phyloP scores from a whole-genome alignment of 92 coral and sea anemone genomes.

The Montipora capitata region DNA sequence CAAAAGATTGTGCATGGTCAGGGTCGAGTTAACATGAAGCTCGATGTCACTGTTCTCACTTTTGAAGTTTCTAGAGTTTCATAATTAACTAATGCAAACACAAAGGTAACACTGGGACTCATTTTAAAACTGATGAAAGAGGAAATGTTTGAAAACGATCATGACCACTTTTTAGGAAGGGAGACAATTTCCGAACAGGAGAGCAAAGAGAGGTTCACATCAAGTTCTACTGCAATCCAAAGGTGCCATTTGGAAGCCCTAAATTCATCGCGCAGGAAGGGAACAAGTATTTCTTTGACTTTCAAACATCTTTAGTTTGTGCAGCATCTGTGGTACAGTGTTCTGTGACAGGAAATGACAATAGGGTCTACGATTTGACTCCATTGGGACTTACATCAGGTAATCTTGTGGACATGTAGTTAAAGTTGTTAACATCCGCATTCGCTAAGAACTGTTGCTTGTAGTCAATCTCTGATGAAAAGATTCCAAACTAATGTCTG shows the following conservation, averaged over 20 bases:
- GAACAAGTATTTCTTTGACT: conserved; percentile 84
- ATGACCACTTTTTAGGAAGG: conserved; percentile 55
- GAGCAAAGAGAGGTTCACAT: conserved; percentile 77
- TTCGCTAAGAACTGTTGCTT: too few species aligned
- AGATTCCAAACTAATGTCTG: too few species aligned
- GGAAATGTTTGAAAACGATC: neutral
- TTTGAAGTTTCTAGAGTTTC: too few species aligned
- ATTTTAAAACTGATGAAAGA: too few species aligned
- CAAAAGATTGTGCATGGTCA: too few species aligned
- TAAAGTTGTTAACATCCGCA: neutral
- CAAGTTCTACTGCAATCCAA: conserved; percentile 87
- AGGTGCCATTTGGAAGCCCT: conserved; percentile 75
- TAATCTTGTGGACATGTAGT: conserved; percentile 15
- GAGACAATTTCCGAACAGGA: conserved; percentile 84
- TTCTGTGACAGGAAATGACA: conserved; percentile 48
- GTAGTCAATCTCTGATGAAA: too few species aligned
- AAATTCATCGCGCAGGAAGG: conserved; percentile 68
- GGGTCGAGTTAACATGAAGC: too few species aligned
- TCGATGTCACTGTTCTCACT: too few species aligned
- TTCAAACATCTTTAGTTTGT: conserved; percentile 90
- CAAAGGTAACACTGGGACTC: too few species aligned
- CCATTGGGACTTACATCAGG: conserved; percentile 83
- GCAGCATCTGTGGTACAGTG: conserved; percentile 88
- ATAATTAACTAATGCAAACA: too few species aligned
- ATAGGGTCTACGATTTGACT: conserved; percentile 75